Conservation (phyloP, 2,113 vertebrate genomes). For the Menura novaehollandiae region DNA sequence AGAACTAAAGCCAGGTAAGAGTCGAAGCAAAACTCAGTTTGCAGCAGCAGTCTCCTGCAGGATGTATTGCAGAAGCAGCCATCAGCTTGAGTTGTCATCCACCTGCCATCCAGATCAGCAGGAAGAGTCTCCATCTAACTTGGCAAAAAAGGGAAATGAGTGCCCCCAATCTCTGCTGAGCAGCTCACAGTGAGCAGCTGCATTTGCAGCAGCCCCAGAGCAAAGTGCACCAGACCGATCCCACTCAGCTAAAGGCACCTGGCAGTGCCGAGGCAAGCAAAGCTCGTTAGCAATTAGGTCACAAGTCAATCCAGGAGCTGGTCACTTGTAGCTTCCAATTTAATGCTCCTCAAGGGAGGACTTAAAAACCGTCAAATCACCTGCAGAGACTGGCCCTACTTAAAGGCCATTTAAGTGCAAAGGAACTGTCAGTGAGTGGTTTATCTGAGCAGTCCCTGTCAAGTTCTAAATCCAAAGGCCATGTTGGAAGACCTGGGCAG, state of each 20-base stretch:
- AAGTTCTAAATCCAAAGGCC: not conserved
- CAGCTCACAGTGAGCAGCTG: not conserved
- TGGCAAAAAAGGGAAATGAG: not conserved
- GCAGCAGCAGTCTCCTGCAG: not conserved
- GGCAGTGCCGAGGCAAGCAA: not conserved
- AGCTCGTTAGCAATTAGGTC: not conserved
- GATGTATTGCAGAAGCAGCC: not conserved
- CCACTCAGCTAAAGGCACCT: not conserved
- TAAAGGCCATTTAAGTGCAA: not conserved
- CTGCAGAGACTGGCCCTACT: not conserved
- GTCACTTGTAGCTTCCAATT: not conserved
- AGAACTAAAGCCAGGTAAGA: not conserved
- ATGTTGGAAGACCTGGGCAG: not conserved
- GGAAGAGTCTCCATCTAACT: not conserved
- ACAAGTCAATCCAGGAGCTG: not conserved
- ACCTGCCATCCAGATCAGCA: not conserved
- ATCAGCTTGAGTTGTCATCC: not conserved
- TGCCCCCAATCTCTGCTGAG: not conserved
- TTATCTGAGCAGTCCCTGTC: rapidly evolving
- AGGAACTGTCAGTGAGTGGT: not conserved
- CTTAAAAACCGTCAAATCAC: not conserved
- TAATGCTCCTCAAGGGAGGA: not conserved
- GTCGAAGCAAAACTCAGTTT: not conserved
- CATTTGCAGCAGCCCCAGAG: not conserved
- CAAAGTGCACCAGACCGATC: not conserved